Percentiles rank a stretch among this genome's conserved stretches.
Evolutionary conservation across 2,113 vertebrate species (phyloP).

Genomic region (Nycticorax nycticorax): DNA sequence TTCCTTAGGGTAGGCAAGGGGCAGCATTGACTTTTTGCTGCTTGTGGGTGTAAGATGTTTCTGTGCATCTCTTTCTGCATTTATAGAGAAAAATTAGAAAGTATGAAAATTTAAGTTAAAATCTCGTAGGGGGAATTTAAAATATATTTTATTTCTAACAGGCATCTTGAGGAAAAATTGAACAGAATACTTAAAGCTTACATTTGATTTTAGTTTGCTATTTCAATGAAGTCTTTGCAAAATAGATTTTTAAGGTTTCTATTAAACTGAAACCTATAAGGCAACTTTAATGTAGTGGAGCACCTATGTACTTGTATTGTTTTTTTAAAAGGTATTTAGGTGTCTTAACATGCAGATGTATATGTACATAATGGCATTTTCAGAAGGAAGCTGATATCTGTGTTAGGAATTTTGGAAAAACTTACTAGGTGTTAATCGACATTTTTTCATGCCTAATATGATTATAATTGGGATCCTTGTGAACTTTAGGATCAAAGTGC

Average conservation of each 20-base stretch:
- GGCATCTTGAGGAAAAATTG: neutral
- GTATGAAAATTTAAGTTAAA: neutral
- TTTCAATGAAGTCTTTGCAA: neutral
- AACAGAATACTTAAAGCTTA: neutral
- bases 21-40: neutral
- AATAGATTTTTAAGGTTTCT: neutral
- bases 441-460: neutral
- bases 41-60: neutral
- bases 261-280: neutral
- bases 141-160: neutral
- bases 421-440: neutral
- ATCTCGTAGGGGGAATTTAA: neutral
- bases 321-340: neutral
- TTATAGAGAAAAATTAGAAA: neutral
- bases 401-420: neutral
- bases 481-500: neutral
- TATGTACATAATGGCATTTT: neutral
- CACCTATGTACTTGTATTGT: neutral
- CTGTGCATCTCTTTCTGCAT: neutral
- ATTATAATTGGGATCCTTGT: neutral
- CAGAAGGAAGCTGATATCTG: neutral
- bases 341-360: neutral
- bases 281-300: neutral
- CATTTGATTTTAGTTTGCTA: neutral
- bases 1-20: neutral